Evolutionary conservation across 2,797 vertebrate species (phyloP), one percentile per base, ranked within the genome.

Genomic region (Pithecia hirsuta): DNA sequence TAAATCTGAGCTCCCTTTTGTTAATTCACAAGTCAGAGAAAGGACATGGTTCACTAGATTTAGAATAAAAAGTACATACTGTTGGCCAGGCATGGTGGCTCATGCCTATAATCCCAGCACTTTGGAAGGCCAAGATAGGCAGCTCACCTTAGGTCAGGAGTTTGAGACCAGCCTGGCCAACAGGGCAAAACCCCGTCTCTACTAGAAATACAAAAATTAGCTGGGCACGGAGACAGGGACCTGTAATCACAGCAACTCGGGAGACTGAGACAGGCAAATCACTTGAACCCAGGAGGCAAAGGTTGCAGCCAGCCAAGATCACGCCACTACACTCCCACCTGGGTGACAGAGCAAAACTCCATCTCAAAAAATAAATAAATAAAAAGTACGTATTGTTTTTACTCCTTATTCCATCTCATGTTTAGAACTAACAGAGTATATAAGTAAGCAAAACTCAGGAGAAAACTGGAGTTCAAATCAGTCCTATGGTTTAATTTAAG

Each of bases 21-120:
- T 87, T 87, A 92, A 91, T 57, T 92, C 93, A 22, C 52, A 85
- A 44, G 76, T 96, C 82, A 92, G 26, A 80, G 48, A 76, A 67
- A 76, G 30, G 7, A 91, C 12, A 33, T 28, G 41, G 46, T 74
- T 1, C 1, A 41, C 24, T 85, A 36, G 36, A 83, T 81, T 90
- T 44, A 93, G 74, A 88, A 52, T 36, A 81, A 82, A 95, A 84
- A 12, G 19, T 57, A n/a, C n/a, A 57, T n/a, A n/a, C 39, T 67
- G 33, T n/a, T 67, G 33, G 33, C 61, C 1, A 0, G 15, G 15
- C 33, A 17, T 33, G 8, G 7, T 67, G 61, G 7, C 33, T 67
- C 61, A 33, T n/a, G 64, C 64, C 64, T 67, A 15, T 67, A 67
- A 67, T 67, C 64, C 7, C 33, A n/a, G 64, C 64, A 67, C 15